A percentile compares a stretch with the other conserved stretches of the same genome.
Conservation (phyloP, 2,797 vertebrate genomes). For the Taenioides sp. region DNA sequence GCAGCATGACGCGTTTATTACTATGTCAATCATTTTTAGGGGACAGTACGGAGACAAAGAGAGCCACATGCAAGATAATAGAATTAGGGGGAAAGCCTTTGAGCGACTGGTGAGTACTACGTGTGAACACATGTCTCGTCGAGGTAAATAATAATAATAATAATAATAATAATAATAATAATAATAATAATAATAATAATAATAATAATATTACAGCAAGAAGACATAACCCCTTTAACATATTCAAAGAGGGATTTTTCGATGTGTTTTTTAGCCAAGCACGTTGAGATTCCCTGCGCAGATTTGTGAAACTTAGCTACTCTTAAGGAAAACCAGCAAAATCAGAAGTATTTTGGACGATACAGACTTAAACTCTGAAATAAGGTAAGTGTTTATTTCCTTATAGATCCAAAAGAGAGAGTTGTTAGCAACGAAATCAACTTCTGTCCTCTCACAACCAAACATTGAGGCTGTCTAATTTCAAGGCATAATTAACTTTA, state of each 20-base stretch:
- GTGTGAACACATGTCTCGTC: slow-evolving; percentile 18
- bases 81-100: slow-evolving; percentile 72
- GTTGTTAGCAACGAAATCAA: slow-evolving; percentile 42
- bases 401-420: slow-evolving; percentile 40
- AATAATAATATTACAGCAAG: background rate
- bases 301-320: slow-evolving; percentile 82
- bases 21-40: slow-evolving; percentile 76
- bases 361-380: slow-evolving; percentile 4
- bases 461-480: slow-evolving; percentile 75
- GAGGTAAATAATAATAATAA: slow-evolving; percentile 14
- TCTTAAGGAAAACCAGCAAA: slow-evolving; percentile 76
- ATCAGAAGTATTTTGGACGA: background rate
- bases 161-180: slow-evolving; percentile 2
- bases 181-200: slow-evolving; percentile 9
- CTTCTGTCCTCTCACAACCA: slow-evolving; percentile 54
- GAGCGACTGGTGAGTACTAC: slow-evolving; percentile 68
- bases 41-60: slow-evolving; percentile 72
- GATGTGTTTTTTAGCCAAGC: too few species aligned
- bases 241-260: too few species aligned
- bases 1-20: slow-evolving; percentile 77
- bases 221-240: too few species aligned
- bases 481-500: slow-evolving; percentile 82
- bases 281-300: slow-evolving; percentile 54
- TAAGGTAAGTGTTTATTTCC: slow-evolving; percentile 46
- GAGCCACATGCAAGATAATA: slow-evolving; percentile 60